These are phyloP conservation scores for Apamea monoglypha DNA, from an alignment of 2,888 invertebrate genomes.

Conservation along the genomic window DNA sequence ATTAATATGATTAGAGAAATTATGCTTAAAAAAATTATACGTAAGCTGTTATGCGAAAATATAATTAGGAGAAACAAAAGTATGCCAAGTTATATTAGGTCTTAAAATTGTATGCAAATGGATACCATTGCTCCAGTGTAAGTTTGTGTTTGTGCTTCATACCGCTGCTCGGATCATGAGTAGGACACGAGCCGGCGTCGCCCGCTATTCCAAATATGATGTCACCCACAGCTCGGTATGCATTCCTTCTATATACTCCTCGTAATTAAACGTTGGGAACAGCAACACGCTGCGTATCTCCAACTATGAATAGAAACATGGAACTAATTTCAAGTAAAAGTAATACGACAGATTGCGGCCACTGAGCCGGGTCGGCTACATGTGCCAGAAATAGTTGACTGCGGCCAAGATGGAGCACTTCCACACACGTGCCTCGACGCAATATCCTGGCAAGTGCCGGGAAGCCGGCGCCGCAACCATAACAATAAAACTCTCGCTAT, in stretches of 20 bases:
- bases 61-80: too few relatives aligned
- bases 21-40: too few relatives aligned
- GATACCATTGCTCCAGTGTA: conserved; percentile 54
- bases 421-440: conserved; percentile 53
- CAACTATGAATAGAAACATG: conserved; percentile 15
- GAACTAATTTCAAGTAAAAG: conserved; percentile 44
- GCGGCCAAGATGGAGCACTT: conserved; percentile 45
- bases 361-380: conserved; percentile 7
- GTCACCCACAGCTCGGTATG: conserved; percentile 20
- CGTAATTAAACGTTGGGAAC: conserved; percentile 38
- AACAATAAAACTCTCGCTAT: conserved; percentile 51
- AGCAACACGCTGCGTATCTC: conserved; percentile 9
- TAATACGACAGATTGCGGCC: conserved; percentile 23
- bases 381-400: conserved; percentile 28
- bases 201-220: conserved; percentile 38
- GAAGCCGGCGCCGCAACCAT: conserved; percentile 23
- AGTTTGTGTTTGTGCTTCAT: conserved; percentile 59
- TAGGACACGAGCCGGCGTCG: conserved; percentile 23
- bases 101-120: too few relatives aligned
- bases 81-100: too few relatives aligned
- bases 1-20: too few relatives aligned
- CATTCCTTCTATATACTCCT: conserved; percentile 12
- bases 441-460: conserved; percentile 49
- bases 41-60: too few relatives aligned
- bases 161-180: conserved; percentile 31